Base-by-base conservation (phyloP, 2,888 invertebrate species). In the Andrena dorsata region DNA sequence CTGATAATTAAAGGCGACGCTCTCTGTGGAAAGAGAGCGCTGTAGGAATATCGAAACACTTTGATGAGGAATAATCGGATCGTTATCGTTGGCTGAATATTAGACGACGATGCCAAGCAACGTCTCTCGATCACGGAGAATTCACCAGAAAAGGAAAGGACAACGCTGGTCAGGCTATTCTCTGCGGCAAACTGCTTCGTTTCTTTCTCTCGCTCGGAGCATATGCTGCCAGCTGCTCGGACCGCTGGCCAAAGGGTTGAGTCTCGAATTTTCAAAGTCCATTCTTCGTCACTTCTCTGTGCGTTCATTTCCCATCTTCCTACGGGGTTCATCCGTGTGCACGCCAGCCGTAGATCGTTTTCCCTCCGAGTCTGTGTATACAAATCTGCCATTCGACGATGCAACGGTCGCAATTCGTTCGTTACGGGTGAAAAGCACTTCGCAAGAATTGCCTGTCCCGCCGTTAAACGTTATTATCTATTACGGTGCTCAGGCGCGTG, bases 211-310 rank as follows among this genome's bases (percentile, higher is more conserved):
- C 79, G 74, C 76, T 70, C 51, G 74, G 77, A 72, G 82, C 91
- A 91, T 88, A 91, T 90, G 91, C 85, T 84, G 86, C 91, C 91
- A 91, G 91, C 89, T 91, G 90, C 86, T 86, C 84, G 79, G 69
- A 66, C 73, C 60, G 68, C 72, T 76, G 74, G 69, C 69, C 79
- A 90, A 91, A 89, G 90, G 90, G 88, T 91, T 90, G 71, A 88
- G 83, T 87, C 86, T 86, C 84, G 60, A 86, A 87, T 88, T 89
- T 89, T 91, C 86, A 53, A 85, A 86, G 79, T 80, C 86, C 82
- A 81, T 85, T 86, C 75, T 81, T 82, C 75, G 74, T 69, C 65
- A 79, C 68, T 84, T 82, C 82, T 80, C 66, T 80, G 79, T 53
- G 8, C 58, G 20, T 56, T 41, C 16, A 23, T 28, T 68, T 49